A percentile compares a stretch with the other conserved stretches of the same genome.
Evolutionary conservation across 2,113 vertebrate genomes (phyloP).

Genomic region (Gavia stellata): DNA sequence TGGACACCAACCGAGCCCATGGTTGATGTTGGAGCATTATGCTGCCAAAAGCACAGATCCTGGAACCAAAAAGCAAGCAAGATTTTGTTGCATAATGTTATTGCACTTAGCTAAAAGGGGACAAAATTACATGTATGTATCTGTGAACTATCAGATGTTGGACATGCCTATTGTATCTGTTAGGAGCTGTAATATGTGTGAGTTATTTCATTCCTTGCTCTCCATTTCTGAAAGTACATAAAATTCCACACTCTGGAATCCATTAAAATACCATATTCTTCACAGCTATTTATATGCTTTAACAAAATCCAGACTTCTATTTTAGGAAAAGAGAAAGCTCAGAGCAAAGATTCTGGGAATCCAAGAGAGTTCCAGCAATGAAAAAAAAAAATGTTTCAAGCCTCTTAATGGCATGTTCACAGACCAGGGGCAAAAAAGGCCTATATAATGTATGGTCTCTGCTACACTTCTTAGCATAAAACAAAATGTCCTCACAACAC

Average conservation of each 20-base stretch:
- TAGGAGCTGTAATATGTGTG: neutral
- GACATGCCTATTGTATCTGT: neutral
- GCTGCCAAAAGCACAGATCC: neutral
- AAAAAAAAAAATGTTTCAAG: neutral
- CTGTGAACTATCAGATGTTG: neutral
- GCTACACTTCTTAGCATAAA: neutral
- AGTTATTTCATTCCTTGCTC: neutral
- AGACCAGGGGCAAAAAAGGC: neutral
- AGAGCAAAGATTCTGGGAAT: neutral
- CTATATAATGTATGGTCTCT: neutral
- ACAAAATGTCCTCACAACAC: neutral
- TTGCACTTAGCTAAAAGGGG: neutral
- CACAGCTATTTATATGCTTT: neutral
- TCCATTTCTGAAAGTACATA: neutral
- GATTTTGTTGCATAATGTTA: neutral
- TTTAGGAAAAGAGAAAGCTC: neutral
- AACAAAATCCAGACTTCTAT: neutral
- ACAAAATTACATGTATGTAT: neutral
- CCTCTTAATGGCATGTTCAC: neutral
- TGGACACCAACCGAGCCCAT: fast-evolving
- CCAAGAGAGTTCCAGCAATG: neutral
- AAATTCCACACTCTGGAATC: neutral
- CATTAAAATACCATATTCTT: neutral
- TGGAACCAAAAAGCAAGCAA: neutral
- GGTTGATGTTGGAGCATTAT: neutral